Base-by-base conservation (phyloP, 2,797 vertebrate genomes). In the Pterois miles region DNA sequence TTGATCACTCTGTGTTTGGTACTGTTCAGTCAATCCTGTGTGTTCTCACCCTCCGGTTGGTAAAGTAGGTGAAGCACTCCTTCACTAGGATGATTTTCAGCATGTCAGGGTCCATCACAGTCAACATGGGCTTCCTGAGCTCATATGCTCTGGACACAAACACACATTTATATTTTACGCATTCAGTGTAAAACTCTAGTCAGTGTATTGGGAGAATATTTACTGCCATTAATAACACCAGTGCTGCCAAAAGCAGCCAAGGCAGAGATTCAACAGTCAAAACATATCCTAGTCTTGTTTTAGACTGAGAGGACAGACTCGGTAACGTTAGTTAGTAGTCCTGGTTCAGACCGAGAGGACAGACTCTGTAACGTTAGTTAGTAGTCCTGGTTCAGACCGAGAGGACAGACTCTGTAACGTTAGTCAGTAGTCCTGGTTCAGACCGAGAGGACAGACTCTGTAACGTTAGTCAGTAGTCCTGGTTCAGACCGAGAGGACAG, bases 31-130 rank as follows among this genome's bases (percentile, higher is more conserved):
- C 20, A 8, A n/a, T 65, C 27, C 5, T 18, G 20, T 20, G 18
- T 57, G 53, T 54, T 86, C 92, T 77, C 80, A 95, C 94, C 87
- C 86, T 70, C n/a, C 70, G 76, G 75, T 95, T 95, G 63, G 90
- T 92, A 23, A 95, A 96, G 83, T 86, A 5, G 6, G 53, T 81
- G 58, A 94, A 93, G 71, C 91, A 95, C 29, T 95, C 94, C 77
- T 95, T 96, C 67, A 96, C 91, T 69, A 96, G 74, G 80, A 96
- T 85, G 60, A 31, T 85, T 91, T 91, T 95, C 65, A 96, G 64
- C 82, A 96, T 81, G 52, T 76, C 2, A 0, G 94, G 92, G 33
- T 96, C 94, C 88, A 86, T 71, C 85, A 94, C 50, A 23, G 23
- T 89, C 81, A 96, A 38, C 4, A 94, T 0, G 1, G 96, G 94